Conservation (phyloP, 2,888 invertebrate genomes). For the Endomychus coccineus region DNA sequence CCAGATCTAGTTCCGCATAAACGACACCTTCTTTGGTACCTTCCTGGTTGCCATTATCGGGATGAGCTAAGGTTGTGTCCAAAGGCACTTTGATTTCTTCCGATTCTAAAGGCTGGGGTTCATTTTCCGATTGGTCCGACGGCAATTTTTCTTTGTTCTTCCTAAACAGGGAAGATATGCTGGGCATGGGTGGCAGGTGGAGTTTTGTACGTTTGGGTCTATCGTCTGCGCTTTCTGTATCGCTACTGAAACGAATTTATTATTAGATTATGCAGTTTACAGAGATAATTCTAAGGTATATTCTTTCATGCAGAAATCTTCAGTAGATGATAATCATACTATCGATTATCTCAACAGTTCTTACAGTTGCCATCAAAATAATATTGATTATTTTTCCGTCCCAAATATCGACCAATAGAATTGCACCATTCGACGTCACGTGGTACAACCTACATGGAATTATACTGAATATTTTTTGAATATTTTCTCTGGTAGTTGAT, state of each 20-base stretch:
- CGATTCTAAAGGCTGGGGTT: constrained; percentile 20
- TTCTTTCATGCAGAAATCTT: no score
- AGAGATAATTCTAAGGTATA: no score
- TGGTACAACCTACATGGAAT: no score
- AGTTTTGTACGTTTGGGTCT: constrained; percentile 29
- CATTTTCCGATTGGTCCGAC: constrained; percentile 19
- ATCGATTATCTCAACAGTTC: no score
- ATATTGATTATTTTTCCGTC: no score
- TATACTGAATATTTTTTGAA: no score
- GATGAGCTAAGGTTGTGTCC: constrained; percentile 22
- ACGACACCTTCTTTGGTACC: constrained; percentile 44
- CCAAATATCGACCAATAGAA: no score
- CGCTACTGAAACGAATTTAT: constrained; percentile 50
- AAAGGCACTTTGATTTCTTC: constrained; percentile 27
- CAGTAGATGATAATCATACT: no score
- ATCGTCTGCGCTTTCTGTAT: constrained; percentile 59
- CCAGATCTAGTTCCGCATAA: constrained; percentile 64
- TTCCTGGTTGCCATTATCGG: constrained; percentile 16
- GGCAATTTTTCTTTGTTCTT: constrained; percentile 22
- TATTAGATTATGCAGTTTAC: constrained; percentile 8
- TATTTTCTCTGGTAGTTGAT: no score
- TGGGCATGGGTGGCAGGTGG: constrained; percentile 28
- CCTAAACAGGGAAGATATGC: constrained; percentile 34
- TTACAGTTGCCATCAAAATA: no score
- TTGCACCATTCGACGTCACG: no score